These are phyloP conservation scores for Zosterops lateralis DNA, from an alignment of 2,113 vertebrate genomes.

Conservation along the genomic window DNA sequence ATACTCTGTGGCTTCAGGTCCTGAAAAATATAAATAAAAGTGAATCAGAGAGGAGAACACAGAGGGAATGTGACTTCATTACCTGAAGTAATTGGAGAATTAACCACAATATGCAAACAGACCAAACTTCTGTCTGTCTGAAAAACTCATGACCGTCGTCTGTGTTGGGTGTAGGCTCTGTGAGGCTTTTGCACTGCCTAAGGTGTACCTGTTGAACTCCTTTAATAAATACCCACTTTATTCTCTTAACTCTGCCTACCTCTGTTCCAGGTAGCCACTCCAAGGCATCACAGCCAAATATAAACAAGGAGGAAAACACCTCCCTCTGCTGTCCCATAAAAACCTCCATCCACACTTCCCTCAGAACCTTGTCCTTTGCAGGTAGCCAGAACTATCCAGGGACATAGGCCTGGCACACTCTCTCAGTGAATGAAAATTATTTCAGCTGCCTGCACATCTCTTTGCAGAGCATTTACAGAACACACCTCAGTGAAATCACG, in stretches of 20 bases:
- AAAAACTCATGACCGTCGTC: accelerated
- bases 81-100: background rate
- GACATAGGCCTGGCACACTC: too few relatives aligned
- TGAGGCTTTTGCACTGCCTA: background rate
- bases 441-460: accelerated
- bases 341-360: background rate
- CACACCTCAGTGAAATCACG: background rate
- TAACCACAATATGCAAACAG: background rate
- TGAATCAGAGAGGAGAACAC: background rate
- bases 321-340: background rate
- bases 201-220: background rate
- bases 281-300: background rate
- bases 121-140: background rate
- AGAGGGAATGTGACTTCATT: background rate
- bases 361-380: background rate
- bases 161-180: background rate
- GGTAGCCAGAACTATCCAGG: background rate
- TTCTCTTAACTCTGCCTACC: background rate
- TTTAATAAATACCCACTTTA: background rate
- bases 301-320: background rate
- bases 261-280: background rate
- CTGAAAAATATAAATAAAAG: background rate
- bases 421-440: background rate
- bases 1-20: background rate
- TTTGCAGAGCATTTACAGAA: background rate